Conservation (phyloP, 2,113 vertebrate genomes). For the Agelaius tricolor region DNA sequence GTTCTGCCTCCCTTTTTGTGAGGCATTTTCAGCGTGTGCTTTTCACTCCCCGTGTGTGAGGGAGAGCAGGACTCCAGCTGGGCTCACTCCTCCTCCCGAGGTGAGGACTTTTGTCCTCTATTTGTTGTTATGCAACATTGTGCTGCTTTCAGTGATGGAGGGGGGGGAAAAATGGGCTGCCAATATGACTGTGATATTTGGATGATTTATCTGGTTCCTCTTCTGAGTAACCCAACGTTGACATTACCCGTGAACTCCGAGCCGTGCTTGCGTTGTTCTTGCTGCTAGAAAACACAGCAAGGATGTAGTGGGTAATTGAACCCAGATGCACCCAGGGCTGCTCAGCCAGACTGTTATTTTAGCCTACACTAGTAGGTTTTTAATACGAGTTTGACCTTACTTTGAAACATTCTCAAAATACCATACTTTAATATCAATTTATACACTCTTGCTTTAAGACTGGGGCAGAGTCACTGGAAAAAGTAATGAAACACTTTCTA, state of each 20-base stretch:
- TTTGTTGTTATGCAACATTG: constrained; percentile 42
- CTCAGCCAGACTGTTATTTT: constrained; percentile 88
- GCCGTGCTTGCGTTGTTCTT: constrained; percentile 79
- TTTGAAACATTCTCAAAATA: constrained; percentile 90
- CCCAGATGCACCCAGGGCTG: constrained; percentile 83
- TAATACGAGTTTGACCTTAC: constrained; percentile 87
- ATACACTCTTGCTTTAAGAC: constrained; percentile 74
- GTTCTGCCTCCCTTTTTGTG: background rate
- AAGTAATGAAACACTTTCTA: constrained; percentile 74
- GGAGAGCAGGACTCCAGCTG: background rate
- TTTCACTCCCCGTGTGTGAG: background rate
- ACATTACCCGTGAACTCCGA: constrained; percentile 82
- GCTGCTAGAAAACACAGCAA: constrained; percentile 79
- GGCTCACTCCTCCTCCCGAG: background rate
- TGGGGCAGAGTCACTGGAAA: background rate
- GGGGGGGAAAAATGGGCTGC: background rate
- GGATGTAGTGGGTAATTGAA: constrained; percentile 90
- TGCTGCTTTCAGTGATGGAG: background rate
- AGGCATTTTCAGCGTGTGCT: background rate
- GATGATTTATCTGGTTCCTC: constrained; percentile 78
- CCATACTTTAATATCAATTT: constrained; percentile 84
- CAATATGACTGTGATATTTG: constrained; percentile 42
- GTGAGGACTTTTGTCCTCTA: constrained; percentile 40
- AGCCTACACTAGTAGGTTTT: constrained; percentile 85
- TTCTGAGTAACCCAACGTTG: constrained; percentile 79